These are phyloP conservation scores for Typhlichthys eigenmanni DNA, from an alignment of 2,797 vertebrate genomes.

Conservation along the genomic window DNA sequence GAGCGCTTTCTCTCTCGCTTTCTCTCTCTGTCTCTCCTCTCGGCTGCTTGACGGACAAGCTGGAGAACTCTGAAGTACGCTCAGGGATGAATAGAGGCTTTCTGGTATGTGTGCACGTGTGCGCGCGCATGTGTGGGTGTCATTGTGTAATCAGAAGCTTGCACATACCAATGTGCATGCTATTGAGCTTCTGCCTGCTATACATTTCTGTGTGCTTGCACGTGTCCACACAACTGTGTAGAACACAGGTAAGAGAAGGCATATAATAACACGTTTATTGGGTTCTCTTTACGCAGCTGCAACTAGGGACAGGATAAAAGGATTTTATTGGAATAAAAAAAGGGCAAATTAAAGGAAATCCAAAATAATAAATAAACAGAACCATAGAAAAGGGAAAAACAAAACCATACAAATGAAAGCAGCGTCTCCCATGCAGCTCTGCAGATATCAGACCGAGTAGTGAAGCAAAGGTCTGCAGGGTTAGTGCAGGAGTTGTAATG, in stretches of 20 bases:
- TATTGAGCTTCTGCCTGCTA: conserved; percentile 40
- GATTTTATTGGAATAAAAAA: conserved; percentile 6
- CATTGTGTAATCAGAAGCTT: not conserved
- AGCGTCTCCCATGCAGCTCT: conserved; percentile 46
- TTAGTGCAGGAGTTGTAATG: conserved; percentile 35
- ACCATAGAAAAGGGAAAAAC: conserved; percentile 10
- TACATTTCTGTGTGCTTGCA: not conserved
- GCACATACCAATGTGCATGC: conserved; percentile 44
- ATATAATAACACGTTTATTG: too few relatives aligned
- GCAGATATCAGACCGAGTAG: conserved; percentile 19
- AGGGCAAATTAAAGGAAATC: conserved; percentile 23
- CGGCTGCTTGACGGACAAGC: conserved; percentile 55
- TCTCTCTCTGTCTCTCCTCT: conserved; percentile 44
- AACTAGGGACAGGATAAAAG: too few relatives aligned
- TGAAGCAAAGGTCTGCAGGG: not conserved
- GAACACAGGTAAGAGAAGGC: conserved; percentile 39
- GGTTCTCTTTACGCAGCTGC: too few relatives aligned
- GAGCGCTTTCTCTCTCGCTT: conserved; percentile 23
- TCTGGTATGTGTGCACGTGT: conserved; percentile 34
- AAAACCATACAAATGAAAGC: conserved; percentile 27
- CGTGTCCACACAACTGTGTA: not conserved
- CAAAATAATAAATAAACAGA: not conserved
- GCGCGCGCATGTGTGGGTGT: not conserved
- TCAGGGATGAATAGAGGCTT: conserved; percentile 62
- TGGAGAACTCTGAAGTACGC: conserved; percentile 60